A percentile compares a stretch with the other conserved stretches of the same genome.
Conservation (phyloP, 2,888 invertebrate genomes). For the Dioctria linearis region DNA sequence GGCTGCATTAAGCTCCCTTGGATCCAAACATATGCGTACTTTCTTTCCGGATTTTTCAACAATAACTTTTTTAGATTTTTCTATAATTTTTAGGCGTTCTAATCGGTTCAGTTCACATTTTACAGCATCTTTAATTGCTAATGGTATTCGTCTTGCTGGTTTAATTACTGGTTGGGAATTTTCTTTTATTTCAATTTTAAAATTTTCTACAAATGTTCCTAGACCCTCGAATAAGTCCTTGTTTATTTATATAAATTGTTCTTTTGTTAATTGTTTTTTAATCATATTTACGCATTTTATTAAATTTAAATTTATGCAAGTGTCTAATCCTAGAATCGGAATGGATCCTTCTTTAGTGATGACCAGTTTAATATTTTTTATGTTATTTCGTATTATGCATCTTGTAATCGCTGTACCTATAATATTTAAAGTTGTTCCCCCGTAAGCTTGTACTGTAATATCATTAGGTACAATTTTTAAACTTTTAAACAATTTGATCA, state of each 20-base stretch:
- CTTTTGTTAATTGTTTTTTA: neutral
- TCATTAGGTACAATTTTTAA: neutral
- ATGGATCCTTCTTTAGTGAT: no score
- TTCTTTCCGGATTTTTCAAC: slow-evolving; percentile 60
- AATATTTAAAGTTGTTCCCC: neutral
- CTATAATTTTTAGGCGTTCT: slow-evolving; percentile 52
- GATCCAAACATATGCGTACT: no score
- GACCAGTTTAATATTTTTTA: no score
- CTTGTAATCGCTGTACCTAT: neutral
- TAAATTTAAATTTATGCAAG: neutral
- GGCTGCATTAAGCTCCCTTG: slow-evolving; percentile 60
- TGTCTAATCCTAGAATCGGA: no score
- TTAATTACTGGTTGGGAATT: neutral
- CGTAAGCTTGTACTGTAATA: neutral
- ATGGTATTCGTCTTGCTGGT: no score
- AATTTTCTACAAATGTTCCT: neutral
- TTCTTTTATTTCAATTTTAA: neutral
- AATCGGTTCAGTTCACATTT: slow-evolving; percentile 9
- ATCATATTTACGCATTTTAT: neutral
- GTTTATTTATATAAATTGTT: neutral
- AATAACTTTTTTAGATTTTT: neutral
- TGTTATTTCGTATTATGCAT: no score
- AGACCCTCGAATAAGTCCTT: neutral
- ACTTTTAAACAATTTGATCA: neutral
- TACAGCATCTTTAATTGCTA: neutral